A percentile compares a stretch with the other conserved stretches of the same genome.
Conservation (phyloP, 2,797 vertebrate genomes). For the Premnoplex brunnescens region DNA sequence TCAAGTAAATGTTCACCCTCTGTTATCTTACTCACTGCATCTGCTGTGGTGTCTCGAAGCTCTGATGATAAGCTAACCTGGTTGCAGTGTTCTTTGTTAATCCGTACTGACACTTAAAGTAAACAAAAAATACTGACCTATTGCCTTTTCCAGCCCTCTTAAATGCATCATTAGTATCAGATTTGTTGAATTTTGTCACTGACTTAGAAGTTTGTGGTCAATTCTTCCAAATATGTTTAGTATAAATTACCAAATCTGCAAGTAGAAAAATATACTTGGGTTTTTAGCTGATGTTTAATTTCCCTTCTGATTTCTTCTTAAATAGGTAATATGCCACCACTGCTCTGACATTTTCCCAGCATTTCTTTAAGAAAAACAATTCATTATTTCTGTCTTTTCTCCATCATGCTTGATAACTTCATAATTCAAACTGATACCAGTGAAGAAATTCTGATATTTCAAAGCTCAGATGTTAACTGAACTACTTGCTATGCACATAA, state of each 20-base stretch:
- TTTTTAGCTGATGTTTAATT: neutral
- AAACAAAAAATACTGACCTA: neutral
- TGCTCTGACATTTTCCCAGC: neutral
- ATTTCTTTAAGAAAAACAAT: neutral
- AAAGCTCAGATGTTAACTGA: neutral
- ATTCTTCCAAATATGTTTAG: neutral
- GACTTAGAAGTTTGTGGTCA: neutral
- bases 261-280: neutral
- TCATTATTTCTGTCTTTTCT: neutral
- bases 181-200: neutral
- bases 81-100: neutral
- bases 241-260: neutral
- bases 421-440: neutral
- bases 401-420: neutral
- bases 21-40: neutral
- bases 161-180: neutral
- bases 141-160: neutral
- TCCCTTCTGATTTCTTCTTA: neutral
- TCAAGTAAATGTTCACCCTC: neutral
- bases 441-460: neutral
- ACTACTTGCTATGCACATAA: constrained; percentile 5
- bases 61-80: neutral
- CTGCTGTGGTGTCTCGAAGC: neutral
- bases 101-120: neutral
- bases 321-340: neutral